These are phyloP conservation scores for Chrosomus eos DNA, from an alignment of 2,797 vertebrate genomes.

Conservation along the genomic window DNA sequence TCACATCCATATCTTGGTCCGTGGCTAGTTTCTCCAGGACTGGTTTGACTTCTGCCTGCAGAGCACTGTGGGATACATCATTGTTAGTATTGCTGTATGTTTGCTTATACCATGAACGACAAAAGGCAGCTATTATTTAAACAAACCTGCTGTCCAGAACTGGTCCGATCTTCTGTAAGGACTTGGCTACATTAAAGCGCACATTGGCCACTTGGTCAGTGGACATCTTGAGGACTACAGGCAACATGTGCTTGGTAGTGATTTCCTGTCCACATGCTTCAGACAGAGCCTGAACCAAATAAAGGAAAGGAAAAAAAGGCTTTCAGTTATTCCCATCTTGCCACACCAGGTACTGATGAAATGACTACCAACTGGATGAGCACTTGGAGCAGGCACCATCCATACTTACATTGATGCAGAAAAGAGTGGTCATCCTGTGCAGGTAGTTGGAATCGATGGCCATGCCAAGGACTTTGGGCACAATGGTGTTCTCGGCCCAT, in stretches of 20 bases:
- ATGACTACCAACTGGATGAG: not conserved
- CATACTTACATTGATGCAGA: constrained; percentile 90
- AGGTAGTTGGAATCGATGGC: constrained; percentile 91
- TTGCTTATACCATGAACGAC: not conserved
- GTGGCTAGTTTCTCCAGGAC: constrained; percentile 87
- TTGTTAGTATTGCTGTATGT: not conserved
- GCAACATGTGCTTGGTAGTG: constrained; percentile 92
- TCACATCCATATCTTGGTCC: constrained; percentile 92
- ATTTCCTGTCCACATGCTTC: constrained; percentile 90
- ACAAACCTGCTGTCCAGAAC: constrained; percentile 86
- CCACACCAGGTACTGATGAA: not conserved
- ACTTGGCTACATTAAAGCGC: constrained; percentile 93
- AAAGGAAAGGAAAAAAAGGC: not conserved
- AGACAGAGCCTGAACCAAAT: constrained; percentile 79
- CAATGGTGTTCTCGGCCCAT: constrained; percentile 91
- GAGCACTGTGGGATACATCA: constrained; percentile 72
- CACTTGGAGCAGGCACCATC: not conserved
- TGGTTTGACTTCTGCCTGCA: constrained; percentile 88
- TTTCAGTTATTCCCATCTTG: not conserved
- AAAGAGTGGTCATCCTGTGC: constrained; percentile 93
- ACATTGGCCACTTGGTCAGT: constrained; percentile 93
- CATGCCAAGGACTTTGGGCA: constrained; percentile 92
- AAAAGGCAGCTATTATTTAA: not conserved
- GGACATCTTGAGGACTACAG: constrained; percentile 91
- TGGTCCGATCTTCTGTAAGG: constrained; percentile 89